A percentile compares a stretch with the other conserved stretches of the same genome.
phyloP scores from a whole-genome alignment of 2,888 invertebrate species.

The Strigamia crassipes region DNA sequence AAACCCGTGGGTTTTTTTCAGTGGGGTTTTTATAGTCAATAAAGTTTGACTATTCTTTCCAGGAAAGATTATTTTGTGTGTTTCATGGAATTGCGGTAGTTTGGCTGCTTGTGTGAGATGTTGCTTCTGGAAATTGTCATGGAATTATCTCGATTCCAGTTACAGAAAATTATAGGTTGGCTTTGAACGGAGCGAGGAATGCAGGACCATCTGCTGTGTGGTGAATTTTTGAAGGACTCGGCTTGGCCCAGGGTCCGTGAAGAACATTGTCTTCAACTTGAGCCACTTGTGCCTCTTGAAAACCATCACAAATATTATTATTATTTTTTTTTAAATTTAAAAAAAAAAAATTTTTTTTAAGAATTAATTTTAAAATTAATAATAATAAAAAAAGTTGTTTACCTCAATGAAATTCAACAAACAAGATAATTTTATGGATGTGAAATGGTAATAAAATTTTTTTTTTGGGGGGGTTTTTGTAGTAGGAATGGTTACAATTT shows the following conservation, averaged over 20 bases:
- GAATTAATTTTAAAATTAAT: too few species aligned
- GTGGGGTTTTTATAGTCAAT: slow-evolving; percentile 25
- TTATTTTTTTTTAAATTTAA: too few species aligned
- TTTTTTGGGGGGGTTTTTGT: too few species aligned
- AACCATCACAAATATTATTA: too few species aligned
- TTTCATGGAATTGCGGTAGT: slow-evolving; percentile 32
- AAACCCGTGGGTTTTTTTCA: too few species aligned
- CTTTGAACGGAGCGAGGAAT: background rate
- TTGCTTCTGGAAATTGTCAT: slow-evolving; percentile 37
- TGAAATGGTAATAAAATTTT: too few species aligned
- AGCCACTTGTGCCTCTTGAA: background rate
- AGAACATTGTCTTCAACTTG: slow-evolving; percentile 1
- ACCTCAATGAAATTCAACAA: background rate
- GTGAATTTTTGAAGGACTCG: background rate
- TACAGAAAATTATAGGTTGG: slow-evolving; percentile 37
- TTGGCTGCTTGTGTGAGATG: background rate
- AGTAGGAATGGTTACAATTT: background rate
- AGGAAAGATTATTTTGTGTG: background rate
- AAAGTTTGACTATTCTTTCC: background rate
- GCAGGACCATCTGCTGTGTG: slow-evolving; percentile 37
- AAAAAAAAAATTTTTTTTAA: too few species aligned
- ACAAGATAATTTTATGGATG: background rate
- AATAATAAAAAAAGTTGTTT: background rate
- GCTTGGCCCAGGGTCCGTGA: background rate
- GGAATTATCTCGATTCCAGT: slow-evolving; percentile 37